Conservation (phyloP, 2,797 vertebrate genomes). For the Phrynocephalus vlangalii region DNA sequence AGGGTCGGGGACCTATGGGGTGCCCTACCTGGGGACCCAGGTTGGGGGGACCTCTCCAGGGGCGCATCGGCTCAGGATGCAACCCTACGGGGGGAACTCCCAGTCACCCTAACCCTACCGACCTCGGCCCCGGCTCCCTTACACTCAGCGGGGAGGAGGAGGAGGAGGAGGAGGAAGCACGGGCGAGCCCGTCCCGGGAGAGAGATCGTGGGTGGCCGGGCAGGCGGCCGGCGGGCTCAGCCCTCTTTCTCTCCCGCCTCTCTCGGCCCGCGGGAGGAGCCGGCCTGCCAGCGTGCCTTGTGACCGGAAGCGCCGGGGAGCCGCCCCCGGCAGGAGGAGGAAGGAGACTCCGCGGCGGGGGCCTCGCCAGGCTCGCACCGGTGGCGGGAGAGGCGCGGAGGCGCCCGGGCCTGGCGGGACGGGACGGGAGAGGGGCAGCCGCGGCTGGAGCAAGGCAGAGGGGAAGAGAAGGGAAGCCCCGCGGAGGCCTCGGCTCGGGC, state of each 20-base stretch:
- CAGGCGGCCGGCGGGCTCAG: no score
- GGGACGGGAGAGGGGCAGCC: background rate
- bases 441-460: background rate
- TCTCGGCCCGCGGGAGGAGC: slow-evolving; percentile 6
- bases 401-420: slow-evolving; percentile 7
- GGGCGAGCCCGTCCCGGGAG: no score
- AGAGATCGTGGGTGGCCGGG: no score
- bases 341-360: slow-evolving; percentile 1
- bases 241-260: no score
- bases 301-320: slow-evolving; percentile 44
- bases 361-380: background rate
- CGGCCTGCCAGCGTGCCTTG: slow-evolving; percentile 1
- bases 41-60: no score
- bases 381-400: background rate
- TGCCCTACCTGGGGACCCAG: no score
- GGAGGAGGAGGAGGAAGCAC: no score
- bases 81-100: background rate
- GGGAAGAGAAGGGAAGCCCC: slow-evolving; percentile 7
- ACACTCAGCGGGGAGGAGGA: no score
- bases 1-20: no score
- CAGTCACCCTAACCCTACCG: background rate
- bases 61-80: background rate
- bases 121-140: no score
- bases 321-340: slow-evolving; percentile 18
- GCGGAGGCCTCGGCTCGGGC: background rate